Evolutionary conservation across 2,113 vertebrate species (phyloP).

Genomic region (Coracopsis vasa): DNA sequence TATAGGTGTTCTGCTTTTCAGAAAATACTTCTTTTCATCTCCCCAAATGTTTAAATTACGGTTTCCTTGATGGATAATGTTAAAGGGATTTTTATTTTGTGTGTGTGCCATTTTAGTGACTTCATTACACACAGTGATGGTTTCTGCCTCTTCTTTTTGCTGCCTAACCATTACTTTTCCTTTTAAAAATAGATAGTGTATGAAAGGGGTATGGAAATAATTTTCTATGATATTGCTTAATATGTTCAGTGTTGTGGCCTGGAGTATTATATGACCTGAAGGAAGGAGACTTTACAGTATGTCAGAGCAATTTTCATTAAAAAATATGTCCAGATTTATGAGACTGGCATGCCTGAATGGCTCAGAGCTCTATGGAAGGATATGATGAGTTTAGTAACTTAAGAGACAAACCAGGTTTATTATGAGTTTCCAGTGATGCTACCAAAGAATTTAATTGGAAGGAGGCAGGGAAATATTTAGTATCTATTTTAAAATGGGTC

Average conservation of each 20-base stretch:
- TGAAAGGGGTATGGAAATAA: background rate
- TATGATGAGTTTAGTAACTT: background rate
- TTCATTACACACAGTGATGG: background rate
- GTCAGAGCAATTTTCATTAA: background rate
- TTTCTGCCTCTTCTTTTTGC: background rate
- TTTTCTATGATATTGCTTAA: background rate
- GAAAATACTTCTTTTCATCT: background rate
- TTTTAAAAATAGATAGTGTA: background rate
- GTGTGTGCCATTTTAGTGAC: background rate
- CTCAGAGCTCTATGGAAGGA: background rate
- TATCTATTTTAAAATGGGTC: background rate
- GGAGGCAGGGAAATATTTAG: background rate
- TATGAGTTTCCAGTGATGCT: background rate
- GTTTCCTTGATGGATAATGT: background rate
- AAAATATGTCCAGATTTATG: background rate
- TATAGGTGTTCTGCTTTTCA: background rate
- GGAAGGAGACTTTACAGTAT: background rate
- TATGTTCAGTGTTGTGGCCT: background rate
- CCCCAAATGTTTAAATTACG: background rate
- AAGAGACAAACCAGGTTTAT: background rate
- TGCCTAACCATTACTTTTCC: background rate
- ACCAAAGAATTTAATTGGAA: background rate
- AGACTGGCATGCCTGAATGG: background rate
- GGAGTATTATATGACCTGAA: background rate
- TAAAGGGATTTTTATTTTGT: background rate